A percentile compares a stretch with the other conserved stretches of the same genome.
Evolutionary conservation across 2,797 vertebrate species (phyloP).

Genomic region (Erpetoichthys calabaricus): DNA sequence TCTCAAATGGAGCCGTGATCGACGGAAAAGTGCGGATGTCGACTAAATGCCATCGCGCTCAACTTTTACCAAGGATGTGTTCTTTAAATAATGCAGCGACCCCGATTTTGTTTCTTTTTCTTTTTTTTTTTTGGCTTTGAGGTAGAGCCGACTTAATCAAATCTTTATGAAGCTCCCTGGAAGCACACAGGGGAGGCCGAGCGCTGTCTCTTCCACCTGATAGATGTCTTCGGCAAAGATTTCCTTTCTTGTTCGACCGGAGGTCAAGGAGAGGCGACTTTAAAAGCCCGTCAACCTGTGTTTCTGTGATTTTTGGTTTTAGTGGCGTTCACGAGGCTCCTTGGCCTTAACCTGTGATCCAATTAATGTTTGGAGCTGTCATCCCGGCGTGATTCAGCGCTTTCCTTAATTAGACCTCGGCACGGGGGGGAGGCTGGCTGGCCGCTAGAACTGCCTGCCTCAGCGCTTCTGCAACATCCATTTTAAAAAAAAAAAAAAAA

Average conservation of each 20-base stretch:
- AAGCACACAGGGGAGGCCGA: neutral
- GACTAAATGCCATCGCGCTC: neutral
- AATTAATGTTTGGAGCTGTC: conserved; percentile 2
- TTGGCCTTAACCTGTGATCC: neutral
- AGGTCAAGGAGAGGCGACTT: neutral
- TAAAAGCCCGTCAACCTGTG: neutral
- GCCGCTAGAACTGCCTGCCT: neutral
- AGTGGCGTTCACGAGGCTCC: neutral
- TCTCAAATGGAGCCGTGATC: neutral
- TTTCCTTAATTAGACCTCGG: neutral
- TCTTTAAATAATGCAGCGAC: neutral
- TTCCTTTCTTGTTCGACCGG: neutral
- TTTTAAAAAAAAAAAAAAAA: too few species aligned
- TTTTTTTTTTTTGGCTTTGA: too few species aligned
- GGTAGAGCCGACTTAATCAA: neutral
- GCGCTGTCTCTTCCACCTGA: neutral
- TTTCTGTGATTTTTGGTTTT: neutral
- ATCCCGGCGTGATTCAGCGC: neutral
- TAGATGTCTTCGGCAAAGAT: neutral
- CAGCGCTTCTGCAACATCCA: neutral
- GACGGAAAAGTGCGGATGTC: neutral
- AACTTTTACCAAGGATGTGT: neutral
- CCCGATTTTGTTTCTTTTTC: neutral
- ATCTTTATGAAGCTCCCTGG: neutral
- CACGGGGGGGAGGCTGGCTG: neutral